These are phyloP conservation scores for Epsilonema sp. DNA, from an alignment of 2,888 invertebrate genomes.

Conservation along the genomic window DNA sequence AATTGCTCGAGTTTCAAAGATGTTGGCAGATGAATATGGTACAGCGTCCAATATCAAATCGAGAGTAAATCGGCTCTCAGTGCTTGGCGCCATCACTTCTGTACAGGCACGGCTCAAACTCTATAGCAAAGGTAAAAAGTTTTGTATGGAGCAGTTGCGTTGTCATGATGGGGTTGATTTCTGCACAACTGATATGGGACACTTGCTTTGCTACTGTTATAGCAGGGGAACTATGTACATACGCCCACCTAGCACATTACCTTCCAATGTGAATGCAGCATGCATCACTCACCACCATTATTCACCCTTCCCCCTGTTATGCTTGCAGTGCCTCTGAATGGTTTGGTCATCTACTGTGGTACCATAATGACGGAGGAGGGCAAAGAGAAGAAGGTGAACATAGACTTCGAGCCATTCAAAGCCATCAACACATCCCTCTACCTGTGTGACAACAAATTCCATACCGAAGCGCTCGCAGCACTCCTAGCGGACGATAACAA, in stretches of 20 bases:
- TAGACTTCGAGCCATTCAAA: conserved; percentile 99
- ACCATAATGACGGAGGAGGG: conserved; percentile 99
- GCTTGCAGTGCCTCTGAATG: conserved; percentile 87
- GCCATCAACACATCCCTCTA: conserved; percentile 98
- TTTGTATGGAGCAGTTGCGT: no score
- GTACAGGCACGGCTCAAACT: conserved; percentile 96
- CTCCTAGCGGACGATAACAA: conserved; percentile 94
- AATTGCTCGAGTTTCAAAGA: conserved; percentile 94
- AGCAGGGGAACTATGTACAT: no score
- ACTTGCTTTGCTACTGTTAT: not conserved
- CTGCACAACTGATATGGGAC: not conserved
- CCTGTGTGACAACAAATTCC: conserved; percentile 88
- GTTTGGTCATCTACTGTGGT: conserved; percentile 97
- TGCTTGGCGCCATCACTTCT: conserved; percentile 95
- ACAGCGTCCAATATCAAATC: conserved; percentile 99
- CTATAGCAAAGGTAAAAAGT: conserved; percentile 95
- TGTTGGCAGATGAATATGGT: conserved; percentile 99
- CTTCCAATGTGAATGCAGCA: no score
- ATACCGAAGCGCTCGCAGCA: conserved; percentile 50
- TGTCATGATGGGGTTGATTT: no score
- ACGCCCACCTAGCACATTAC: no score
- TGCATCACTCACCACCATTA: no score
- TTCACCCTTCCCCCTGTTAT: no score
- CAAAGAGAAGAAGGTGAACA: conserved; percentile 99
- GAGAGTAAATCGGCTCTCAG: conserved; percentile 89